Evolutionary conservation across 2,113 vertebrate species (phyloP).

Genomic region (Datnioides undecimradiatus): DNA sequence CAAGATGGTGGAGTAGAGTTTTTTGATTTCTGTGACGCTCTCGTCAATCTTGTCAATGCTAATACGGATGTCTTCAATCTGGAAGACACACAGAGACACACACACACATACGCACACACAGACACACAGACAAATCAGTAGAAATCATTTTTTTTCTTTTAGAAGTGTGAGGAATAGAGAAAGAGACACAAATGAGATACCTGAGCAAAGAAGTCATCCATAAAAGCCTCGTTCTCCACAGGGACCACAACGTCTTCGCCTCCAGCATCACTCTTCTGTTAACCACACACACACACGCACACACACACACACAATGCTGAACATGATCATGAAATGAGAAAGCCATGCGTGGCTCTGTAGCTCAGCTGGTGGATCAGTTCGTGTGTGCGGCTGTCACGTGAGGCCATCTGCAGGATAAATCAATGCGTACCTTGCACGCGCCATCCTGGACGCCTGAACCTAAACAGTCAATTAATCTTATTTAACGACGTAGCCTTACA

Average conservation of each 20-base stretch:
- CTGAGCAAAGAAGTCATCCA: slow-evolving; percentile 96
- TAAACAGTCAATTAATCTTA: neutral
- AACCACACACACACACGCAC: slow-evolving; percentile 1
- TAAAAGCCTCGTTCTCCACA: slow-evolving; percentile 91
- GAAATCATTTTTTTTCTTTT: neutral
- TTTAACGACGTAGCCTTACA: neutral
- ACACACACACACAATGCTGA: neutral
- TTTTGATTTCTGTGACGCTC: slow-evolving; percentile 91
- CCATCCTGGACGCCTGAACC: neutral
- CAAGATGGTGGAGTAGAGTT: slow-evolving; percentile 93
- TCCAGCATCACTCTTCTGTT: slow-evolving; percentile 87
- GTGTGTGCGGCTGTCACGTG: neutral
- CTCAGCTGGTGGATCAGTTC: neutral
- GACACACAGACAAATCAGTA: slow-evolving; percentile 6
- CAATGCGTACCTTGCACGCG: neutral
- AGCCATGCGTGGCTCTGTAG: neutral
- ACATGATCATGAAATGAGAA: neutral
- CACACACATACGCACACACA: slow-evolving; percentile 35
- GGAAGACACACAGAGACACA: neutral
- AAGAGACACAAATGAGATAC: slow-evolving; percentile 68
- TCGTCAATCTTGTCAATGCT: slow-evolving; percentile 94
- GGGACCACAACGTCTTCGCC: slow-evolving; percentile 89
- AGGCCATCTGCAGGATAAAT: neutral
- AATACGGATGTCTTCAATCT: slow-evolving; percentile 92
- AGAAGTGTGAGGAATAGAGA: neutral